phyloP scores from a whole-genome alignment of 2,888 invertebrate species.

The Drosophila setosimentum region DNA sequence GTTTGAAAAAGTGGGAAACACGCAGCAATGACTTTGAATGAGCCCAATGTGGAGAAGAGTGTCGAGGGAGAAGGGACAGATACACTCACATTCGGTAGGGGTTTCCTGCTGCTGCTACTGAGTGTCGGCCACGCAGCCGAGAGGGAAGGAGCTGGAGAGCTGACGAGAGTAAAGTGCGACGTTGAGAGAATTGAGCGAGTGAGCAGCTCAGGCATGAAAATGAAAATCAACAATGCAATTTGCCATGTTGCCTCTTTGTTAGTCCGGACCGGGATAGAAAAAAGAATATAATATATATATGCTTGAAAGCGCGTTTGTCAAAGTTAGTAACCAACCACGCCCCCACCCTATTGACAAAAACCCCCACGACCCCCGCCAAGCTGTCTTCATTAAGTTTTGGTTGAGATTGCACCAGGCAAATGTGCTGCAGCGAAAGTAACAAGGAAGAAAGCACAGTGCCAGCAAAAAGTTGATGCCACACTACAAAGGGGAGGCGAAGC shows the following conservation, averaged over 20 bases:
- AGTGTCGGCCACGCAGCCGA: constrained; percentile 60
- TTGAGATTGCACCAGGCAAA: constrained; percentile 74
- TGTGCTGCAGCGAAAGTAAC: constrained; percentile 65
- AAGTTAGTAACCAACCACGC: constrained; percentile 58
- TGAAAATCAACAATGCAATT: constrained; percentile 82
- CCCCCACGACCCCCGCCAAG: constrained; percentile 5
- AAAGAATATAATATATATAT: constrained; percentile 32
- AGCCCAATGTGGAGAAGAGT: constrained; percentile 22
- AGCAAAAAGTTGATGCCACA: constrained; percentile 59
- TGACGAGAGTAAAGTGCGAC: constrained; percentile 2
- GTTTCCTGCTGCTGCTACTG: constrained; percentile 50
- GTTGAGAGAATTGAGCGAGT: constrained; percentile 21
- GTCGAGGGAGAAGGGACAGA: constrained; percentile 10
- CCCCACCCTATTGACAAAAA: constrained; percentile 7
- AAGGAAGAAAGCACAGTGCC: constrained; percentile 63
- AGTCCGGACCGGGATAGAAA: constrained; percentile 31
- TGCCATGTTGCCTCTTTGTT: constrained; percentile 70
- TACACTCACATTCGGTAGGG: constrained; percentile 61
- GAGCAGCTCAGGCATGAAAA: constrained; percentile 74
- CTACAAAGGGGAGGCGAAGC: background rate
- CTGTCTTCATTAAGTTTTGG: constrained; percentile 60
- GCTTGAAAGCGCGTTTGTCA: constrained; percentile 61
- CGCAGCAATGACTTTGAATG: constrained; percentile 73
- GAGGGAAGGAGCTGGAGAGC: background rate
- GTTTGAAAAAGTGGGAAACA: constrained; percentile 73